These are phyloP conservation scores for Amiota minor DNA, from an alignment of 2,888 invertebrate genomes.

Conservation along the genomic window DNA sequence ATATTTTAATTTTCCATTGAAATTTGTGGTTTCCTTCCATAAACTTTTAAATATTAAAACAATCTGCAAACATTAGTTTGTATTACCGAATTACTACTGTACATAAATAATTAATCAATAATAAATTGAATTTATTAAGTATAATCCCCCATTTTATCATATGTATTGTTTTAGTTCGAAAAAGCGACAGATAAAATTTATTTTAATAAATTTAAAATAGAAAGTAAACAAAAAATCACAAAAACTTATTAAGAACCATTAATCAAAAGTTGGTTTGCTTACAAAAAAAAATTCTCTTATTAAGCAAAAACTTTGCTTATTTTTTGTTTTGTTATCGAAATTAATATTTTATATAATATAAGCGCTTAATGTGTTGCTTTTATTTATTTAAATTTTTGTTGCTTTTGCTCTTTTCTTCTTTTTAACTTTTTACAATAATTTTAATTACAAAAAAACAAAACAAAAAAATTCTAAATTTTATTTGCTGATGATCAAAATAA, in stretches of 20 bases:
- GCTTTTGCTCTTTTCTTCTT: background rate
- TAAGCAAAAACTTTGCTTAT: background rate
- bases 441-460: constrained; percentile 12
- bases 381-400: background rate
- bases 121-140: no score
- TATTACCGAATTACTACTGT: no score
- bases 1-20: no score
- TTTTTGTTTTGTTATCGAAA: constrained; percentile 20
- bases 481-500: constrained; percentile 14
- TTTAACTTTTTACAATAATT: constrained; percentile 23
- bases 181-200: no score
- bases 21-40: no score
- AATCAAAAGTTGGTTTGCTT: no score
- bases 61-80: no score
- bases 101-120: no score
- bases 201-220: constrained; percentile 1
- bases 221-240: background rate
- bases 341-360: constrained; percentile 15
- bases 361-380: constrained; percentile 9
- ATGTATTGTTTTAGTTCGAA: no score
- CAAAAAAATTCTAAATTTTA: background rate
- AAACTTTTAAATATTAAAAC: no score
- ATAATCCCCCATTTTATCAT: no score
- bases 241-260: no score
- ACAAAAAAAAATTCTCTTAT: background rate